Evolutionary conservation across 2,113 vertebrate species (phyloP), one percentile per base, ranked within the genome.

Genomic region (Macheiramphus alcinus): DNA sequence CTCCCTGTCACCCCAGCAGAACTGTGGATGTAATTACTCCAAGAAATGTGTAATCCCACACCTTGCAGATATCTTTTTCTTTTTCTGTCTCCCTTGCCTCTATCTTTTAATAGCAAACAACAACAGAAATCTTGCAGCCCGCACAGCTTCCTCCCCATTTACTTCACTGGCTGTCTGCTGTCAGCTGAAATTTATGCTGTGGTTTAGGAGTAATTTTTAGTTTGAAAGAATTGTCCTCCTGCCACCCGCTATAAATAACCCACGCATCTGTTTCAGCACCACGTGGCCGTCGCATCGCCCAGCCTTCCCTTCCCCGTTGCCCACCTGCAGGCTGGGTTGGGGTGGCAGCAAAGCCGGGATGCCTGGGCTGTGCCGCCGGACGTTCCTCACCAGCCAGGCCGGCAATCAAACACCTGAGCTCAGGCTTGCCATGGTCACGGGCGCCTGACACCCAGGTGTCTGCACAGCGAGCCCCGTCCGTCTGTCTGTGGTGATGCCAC

Each of bases 151-250:
- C 55, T 43, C 48, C 79, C 13, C 19, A 4, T 80, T 72, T 17
- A 14, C 23, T 61, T 56, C 42, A 3, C 76, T 26, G 76, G 23
- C 61, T 85, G 78, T 14, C 76, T 88, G 79, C 65, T 97, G 95
- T 95, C 97, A 94, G 65, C 61, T 65, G 65, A 96, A 94, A 96
- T 96, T 95, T 96, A 97, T 93, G 95, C 94, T 94, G 90, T 52
- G 94, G 94, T 96, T 97, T 92, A 75, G 72, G 40, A 84, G 97
- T 26, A 71, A 92, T 93, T 97, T 97, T 97, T 89, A 96, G 96
- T 84, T 95, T 86, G 90, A 88, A 80, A 86, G 90, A 74, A 82
- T 61, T 70, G 88, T 93, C 73, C 95, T 96, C 43, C 86, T 97
- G 90, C 86, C 94, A 94, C 62, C 42, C 4, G 3, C 91, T 91